Evolutionary conservation across 2,797 vertebrate genomes (phyloP).

Genomic region (Malacoctenus gilli): DNA sequence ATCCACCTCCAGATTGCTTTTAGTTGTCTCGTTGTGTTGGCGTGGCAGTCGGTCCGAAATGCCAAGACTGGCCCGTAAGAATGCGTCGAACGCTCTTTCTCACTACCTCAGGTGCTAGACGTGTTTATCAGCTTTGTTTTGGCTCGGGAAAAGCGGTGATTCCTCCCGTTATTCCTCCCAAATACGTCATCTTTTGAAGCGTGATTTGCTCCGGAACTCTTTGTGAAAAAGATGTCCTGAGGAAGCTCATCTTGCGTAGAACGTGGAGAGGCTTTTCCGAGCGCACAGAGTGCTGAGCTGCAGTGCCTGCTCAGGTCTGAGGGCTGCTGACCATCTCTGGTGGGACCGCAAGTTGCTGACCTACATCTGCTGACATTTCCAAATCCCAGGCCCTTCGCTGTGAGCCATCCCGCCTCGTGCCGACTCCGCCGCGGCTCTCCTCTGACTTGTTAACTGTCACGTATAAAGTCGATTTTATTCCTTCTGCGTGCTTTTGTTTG

Average conservation of each 20-base stretch:
- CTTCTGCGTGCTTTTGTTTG: conserved; percentile 4
- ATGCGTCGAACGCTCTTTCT: conserved; percentile 29
- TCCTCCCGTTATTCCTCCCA: not conserved
- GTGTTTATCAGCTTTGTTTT: not conserved
- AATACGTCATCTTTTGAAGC: not conserved
- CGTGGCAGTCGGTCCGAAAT: conserved; percentile 16
- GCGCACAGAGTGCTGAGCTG: conserved; percentile 29
- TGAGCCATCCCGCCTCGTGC: conserved; percentile 52
- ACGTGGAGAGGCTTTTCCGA: conserved; percentile 6
- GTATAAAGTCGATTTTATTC: conserved; percentile 58
- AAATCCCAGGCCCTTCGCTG: conserved; percentile 55
- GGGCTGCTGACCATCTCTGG: conserved; percentile 58
- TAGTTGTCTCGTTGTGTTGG: conserved; percentile 35
- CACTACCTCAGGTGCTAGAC: not conserved
- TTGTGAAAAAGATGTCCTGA: not conserved
- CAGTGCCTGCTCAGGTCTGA: conserved; percentile 47
- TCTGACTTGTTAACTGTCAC: conserved; percentile 70
- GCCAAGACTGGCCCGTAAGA: conserved; percentile 32
- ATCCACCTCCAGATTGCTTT: conserved; percentile 65
- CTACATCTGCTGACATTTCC: conserved; percentile 74
- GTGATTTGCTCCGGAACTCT: no score
- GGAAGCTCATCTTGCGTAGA: conserved; percentile 3
- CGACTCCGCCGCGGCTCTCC: conserved; percentile 58
- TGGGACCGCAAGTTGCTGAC: conserved; percentile 69
- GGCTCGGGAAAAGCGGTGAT: not conserved